Percentiles rank a stretch among this genome's conserved stretches.
Evolutionary conservation across 1,140 invertebrate species (phyloP).

Genomic region (Dryas iulia): DNA sequence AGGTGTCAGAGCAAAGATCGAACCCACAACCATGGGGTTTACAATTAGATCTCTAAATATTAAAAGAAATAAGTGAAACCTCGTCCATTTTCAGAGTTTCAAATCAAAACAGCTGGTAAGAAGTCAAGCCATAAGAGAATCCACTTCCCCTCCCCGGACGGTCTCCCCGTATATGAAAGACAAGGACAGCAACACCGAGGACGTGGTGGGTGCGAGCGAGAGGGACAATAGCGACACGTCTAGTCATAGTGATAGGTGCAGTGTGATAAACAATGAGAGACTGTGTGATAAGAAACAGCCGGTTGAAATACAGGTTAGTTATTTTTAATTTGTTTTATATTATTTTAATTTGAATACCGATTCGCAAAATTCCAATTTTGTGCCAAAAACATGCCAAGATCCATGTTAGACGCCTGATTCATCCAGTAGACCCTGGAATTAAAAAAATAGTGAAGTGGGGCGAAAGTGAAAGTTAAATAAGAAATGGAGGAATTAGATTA

Average conservation of each 20-base stretch:
- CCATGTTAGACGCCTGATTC: too few relatives aligned
- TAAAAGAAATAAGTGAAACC: too few relatives aligned
- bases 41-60: too few relatives aligned
- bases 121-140: conserved; percentile 93
- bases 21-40: too few relatives aligned
- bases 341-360: neutral
- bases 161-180: conserved; percentile 76
- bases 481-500: too few relatives aligned
- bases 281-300: conserved; percentile 52
- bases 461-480: too few relatives aligned
- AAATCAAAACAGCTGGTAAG: conserved; percentile 92
- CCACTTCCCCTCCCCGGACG: conserved; percentile 90
- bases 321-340: conserved; percentile 1
- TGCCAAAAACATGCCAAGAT: too few relatives aligned
- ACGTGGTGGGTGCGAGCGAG: conserved; percentile 9
- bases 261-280: conserved; percentile 34
- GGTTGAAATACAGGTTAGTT: conserved; percentile 75
- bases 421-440: too few relatives aligned
- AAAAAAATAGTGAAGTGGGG: too few relatives aligned
- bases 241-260: conserved; percentile 42
- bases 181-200: conserved; percentile 5
- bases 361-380: neutral
- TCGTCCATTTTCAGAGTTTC: conserved; percentile 81
- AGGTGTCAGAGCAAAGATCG: too few relatives aligned
- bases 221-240: conserved; percentile 33